These are phyloP conservation scores for Caerostris extrusa DNA, from an alignment of 1,140 invertebrate species.

Conservation along the genomic window DNA sequence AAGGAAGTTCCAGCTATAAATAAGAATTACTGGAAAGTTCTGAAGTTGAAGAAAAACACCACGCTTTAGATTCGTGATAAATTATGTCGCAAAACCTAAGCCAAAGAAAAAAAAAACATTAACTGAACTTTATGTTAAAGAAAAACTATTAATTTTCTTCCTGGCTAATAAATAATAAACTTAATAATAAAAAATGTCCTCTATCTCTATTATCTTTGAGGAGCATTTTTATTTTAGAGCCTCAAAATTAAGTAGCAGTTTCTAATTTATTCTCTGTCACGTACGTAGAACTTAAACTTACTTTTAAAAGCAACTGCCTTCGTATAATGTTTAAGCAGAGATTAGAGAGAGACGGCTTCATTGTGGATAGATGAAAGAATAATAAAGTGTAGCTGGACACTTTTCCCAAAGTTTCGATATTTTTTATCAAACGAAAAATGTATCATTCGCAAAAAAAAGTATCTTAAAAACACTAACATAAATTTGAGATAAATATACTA, in stretches of 20 bases:
- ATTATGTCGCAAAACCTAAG: conserved; percentile 42
- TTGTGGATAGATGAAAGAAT: neutral
- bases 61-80: conserved; percentile 39
- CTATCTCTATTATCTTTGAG: conserved; percentile 46
- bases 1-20: conserved; percentile 25
- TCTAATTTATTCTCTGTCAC: conserved; percentile 62
- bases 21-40: conserved; percentile 27
- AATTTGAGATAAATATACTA: too few species aligned
- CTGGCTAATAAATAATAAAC: conserved; percentile 52
- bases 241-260: conserved; percentile 44
- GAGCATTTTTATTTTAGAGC: conserved; percentile 50
- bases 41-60: conserved; percentile 27
- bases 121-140: conserved; percentile 37
- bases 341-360: conserved; percentile 22
- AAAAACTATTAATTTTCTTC: conserved; percentile 65
- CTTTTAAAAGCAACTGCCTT: conserved; percentile 53
- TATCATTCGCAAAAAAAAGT: too few species aligned
- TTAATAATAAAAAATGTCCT: conserved; percentile 55
- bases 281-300: conserved; percentile 45
- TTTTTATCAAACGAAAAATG: too few species aligned
- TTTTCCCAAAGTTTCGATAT: neutral
- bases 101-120: conserved; percentile 22
- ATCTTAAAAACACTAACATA: too few species aligned
- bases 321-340: conserved; percentile 41
- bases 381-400: neutral